Percentiles rank a stretch among this genome's conserved stretches.
Conservation (phyloP, 30 jellyfish, hydroid and myxozoan species). For the Aurelia sp. region DNA sequence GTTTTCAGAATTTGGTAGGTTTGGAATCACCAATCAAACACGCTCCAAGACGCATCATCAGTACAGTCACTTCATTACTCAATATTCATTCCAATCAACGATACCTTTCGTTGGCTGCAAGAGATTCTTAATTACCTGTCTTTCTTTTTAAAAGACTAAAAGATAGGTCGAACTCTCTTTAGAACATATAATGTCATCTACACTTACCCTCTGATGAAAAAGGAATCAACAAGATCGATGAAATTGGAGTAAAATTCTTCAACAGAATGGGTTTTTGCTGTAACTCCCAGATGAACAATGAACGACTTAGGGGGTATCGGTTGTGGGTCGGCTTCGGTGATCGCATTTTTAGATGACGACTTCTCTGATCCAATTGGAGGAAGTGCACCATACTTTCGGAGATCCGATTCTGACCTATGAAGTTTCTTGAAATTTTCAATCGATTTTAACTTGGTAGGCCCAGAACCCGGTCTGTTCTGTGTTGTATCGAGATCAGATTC, state of each 20-base stretch:
- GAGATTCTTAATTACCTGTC: too few relatives aligned
- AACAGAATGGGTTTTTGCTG: conserved; percentile 70
- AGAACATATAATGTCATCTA: not conserved
- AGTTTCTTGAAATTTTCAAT: conserved; percentile 9
- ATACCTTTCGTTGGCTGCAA: too few relatives aligned
- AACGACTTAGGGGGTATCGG: conserved; percentile 75
- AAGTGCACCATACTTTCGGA: conserved; percentile 63
- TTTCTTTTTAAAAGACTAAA: too few relatives aligned
- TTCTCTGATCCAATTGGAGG: conserved; percentile 64
- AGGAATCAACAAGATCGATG: conserved; percentile 23
- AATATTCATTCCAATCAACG: too few relatives aligned
- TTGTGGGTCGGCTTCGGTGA: conserved; percentile 2
- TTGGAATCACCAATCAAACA: too few relatives aligned
- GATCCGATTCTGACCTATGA: conserved; percentile 60
- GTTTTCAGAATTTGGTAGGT: too few relatives aligned
- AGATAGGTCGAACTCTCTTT: too few relatives aligned
- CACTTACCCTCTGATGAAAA: conserved; percentile 59
- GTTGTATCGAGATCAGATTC: conserved; percentile 45
- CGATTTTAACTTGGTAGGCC: conserved; percentile 45
- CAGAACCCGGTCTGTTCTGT: conserved; percentile 43
- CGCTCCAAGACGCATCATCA: too few relatives aligned
- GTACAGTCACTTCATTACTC: too few relatives aligned
- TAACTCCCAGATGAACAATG: conserved; percentile 67
- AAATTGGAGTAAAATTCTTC: conserved; percentile 56
- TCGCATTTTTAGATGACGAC: not conserved